A percentile compares a stretch with the other conserved stretches of the same genome.
phyloP scores from a whole-genome alignment of 2,797 vertebrate species.

The Xiphorhynchus erythropygius region DNA sequence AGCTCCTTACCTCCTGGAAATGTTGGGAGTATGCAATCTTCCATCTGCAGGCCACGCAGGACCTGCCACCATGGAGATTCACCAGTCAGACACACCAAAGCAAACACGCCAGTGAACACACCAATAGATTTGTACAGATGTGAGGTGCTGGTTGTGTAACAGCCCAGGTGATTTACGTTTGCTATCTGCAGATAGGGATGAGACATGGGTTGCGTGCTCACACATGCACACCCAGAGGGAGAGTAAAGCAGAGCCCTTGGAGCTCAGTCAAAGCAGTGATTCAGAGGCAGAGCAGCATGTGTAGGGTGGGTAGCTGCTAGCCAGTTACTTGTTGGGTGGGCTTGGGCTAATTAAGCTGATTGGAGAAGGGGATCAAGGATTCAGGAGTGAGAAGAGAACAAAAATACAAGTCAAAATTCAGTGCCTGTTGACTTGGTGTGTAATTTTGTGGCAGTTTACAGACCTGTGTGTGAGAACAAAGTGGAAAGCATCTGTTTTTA shows the following conservation, averaged over 20 bases:
- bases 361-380: background rate
- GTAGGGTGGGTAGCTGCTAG: background rate
- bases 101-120: background rate
- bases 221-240: background rate
- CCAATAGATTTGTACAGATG: background rate
- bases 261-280: slow-evolving; percentile 52
- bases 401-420: background rate
- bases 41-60: fast-evolving
- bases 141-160: background rate
- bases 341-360: background rate
- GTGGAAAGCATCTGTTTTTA: background rate
- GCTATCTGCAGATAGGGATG: background rate
- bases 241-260: slow-evolving; percentile 13
- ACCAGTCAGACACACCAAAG: background rate
- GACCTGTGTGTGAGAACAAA: background rate
- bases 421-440: background rate
- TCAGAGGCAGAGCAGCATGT: slow-evolving; percentile 40
- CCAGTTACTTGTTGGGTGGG: slow-evolving; percentile 42
- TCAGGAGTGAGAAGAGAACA: background rate
- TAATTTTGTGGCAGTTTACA: background rate
- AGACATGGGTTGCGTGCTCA: background rate
- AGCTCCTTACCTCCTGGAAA: background rate
- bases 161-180: background rate
- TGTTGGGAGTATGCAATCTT: background rate
- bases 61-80: background rate